Percentiles rank a stretch among this genome's conserved stretches.
phyloP scores from a whole-genome alignment of 2,797 vertebrate species.

The Netta rufina region DNA sequence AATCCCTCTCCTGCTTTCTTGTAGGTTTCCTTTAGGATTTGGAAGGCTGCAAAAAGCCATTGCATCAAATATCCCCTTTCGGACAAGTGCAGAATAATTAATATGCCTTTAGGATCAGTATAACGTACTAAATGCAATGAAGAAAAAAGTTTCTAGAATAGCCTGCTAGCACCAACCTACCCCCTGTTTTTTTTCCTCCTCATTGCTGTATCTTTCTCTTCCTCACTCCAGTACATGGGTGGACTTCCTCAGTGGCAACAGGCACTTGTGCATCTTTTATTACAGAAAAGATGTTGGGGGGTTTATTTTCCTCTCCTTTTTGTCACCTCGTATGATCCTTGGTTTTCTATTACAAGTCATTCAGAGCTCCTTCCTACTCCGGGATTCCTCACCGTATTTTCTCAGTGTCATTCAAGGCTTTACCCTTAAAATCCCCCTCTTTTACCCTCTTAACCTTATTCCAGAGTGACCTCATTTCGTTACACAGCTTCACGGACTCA shows the following conservation, averaged over 20 bases:
- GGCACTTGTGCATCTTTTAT: accelerated
- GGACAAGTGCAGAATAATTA: neutral
- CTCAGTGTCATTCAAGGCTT: neutral
- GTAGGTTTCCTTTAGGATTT: no score
- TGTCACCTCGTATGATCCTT: neutral
- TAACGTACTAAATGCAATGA: neutral
- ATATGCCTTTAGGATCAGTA: neutral
- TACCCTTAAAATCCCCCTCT: constrained; percentile 21
- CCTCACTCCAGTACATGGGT: neutral
- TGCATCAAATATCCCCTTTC: neutral
- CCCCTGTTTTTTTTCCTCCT: neutral
- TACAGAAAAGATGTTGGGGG: neutral
- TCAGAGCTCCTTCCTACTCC: neutral
- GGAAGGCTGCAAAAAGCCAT: neutral
- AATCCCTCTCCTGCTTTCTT: no score
- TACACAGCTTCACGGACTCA: constrained; percentile 48
- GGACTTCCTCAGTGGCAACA: neutral
- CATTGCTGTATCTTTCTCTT: neutral
- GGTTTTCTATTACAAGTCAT: neutral
- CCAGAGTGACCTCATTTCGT: constrained; percentile 38
- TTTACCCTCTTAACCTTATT: constrained; percentile 64
- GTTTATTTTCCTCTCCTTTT: neutral
- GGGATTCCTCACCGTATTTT: neutral
- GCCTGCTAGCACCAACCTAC: neutral
- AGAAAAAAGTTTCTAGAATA: neutral